Evolutionary conservation across 2,888 invertebrate genomes (phyloP).

Genomic region (Myopa testacea): DNA sequence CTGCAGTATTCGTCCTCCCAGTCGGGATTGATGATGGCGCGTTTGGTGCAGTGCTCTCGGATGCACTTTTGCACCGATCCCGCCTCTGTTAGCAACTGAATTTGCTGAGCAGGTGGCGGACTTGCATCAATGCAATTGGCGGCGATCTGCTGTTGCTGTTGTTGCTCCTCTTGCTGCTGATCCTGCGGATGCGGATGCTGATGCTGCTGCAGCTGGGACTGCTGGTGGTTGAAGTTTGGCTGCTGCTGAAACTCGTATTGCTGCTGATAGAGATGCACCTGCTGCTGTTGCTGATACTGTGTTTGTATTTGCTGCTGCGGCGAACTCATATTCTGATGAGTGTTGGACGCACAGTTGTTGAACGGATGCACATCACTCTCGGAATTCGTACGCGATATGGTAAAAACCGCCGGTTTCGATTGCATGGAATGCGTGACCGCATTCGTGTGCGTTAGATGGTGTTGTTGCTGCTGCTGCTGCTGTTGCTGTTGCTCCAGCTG

Average conservation of each 20-base stretch:
- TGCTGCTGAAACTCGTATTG: conserved; percentile 45
- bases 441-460: conserved; percentile 45
- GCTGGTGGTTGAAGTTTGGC: conserved; percentile 45
- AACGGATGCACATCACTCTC: conserved; percentile 1
- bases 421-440: conserved; percentile 38
- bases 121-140: conserved; percentile 19
- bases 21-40: conserved; percentile 89
- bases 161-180: conserved; percentile 34
- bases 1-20: conserved; percentile 98
- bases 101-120: conserved; percentile 44
- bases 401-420: conserved; percentile 40
- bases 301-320: conserved; percentile 10
- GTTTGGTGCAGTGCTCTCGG: conserved; percentile 90
- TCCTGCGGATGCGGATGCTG: conserved; percentile 45
- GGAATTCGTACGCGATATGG: conserved; percentile 35
- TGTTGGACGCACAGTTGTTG: background rate
- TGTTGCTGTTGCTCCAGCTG: conserved; percentile 47
- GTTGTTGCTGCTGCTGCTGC: conserved; percentile 18
- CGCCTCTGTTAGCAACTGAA: conserved; percentile 57
- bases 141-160: background rate
- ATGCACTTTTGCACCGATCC: conserved; percentile 75
- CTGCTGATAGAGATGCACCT: conserved; percentile 10
- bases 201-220: conserved; percentile 34
- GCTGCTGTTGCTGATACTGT: conserved; percentile 8
- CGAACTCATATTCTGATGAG: conserved; percentile 6